Conservation (phyloP, 2,113 vertebrate species). For the Pterophyllum scalare region DNA sequence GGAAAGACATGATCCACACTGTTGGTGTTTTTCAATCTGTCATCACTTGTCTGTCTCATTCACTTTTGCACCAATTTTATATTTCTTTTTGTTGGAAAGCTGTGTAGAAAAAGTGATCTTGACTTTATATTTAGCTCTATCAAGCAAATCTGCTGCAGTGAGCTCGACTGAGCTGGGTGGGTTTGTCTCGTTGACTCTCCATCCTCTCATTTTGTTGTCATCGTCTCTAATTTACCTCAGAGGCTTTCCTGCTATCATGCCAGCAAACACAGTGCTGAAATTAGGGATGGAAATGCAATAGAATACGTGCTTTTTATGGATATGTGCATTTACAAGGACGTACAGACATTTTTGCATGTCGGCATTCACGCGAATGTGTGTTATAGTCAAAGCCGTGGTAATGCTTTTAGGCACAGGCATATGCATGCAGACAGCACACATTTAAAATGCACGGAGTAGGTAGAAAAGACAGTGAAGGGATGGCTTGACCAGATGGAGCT, state of each 20-base stretch:
- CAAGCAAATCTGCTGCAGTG: neutral
- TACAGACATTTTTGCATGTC: conserved; percentile 5
- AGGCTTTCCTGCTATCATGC: conserved; percentile 33
- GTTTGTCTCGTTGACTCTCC: conserved; percentile 44
- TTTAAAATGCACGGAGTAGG: conserved; percentile 4
- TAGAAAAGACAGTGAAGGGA: conserved; percentile 56
- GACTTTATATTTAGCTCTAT: neutral
- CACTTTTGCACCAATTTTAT: too few relatives aligned
- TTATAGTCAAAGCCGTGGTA: neutral
- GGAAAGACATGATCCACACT: neutral
- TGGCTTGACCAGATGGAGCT: conserved; percentile 78
- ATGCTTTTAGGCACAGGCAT: neutral
- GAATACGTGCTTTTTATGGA: conserved; percentile 27
- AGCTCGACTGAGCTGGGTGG: conserved; percentile 1
- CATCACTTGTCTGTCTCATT: neutral
- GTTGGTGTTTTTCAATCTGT: neutral
- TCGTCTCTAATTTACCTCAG: conserved; percentile 55
- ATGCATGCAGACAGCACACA: conserved; percentile 13
- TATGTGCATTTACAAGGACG: neutral
- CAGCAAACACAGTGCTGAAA: conserved; percentile 47
- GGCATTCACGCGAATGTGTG: conserved; percentile 13
- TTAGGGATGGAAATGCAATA: conserved; percentile 40
- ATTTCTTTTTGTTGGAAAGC: too few relatives aligned
- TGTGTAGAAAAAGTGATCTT: too few relatives aligned
- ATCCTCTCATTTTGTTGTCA: conserved; percentile 48